Evolutionary conservation across 2,888 invertebrate genomes (phyloP), one percentile per base, ranked within the genome.

Genomic region (Callyntrura sp.): DNA sequence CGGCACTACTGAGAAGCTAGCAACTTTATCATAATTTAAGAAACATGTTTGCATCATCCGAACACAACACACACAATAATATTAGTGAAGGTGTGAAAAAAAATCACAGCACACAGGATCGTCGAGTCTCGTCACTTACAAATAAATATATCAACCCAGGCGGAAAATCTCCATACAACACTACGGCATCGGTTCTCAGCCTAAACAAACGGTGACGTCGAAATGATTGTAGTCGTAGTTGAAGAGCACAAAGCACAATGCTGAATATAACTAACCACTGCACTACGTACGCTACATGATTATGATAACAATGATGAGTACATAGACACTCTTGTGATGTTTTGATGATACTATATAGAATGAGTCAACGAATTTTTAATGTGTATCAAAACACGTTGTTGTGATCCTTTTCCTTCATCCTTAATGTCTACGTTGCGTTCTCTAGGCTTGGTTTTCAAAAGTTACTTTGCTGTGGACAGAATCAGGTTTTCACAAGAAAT

Each of bases 11-110:
- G n/a, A n/a, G n/a, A n/a, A n/a, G n/a, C n/a, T n/a, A n/a, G n/a
- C n/a, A n/a, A n/a, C n/a, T n/a, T n/a, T n/a, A 45, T 48, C 48
- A 70, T 35, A 85, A 76, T 76, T 76, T 85, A 17, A 85, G 76
- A 85, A 85, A 84, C 85, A 76, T 60, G 76, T 85, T 85, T 76
- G 76, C 85, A 48, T 51, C 85, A 35, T 43, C 84, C 70, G 14
- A 28, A 68, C 25, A 62, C 70, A 51, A n/a, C 70, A 70, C 17
- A 12, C 43, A 43, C 25, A 62, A 76, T 12, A 48, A 73, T 73
- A 48, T 23, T 48, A 48, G 73, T 23, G 48, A 20, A 23, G 35
- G 20, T 45, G 45, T 73, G 68, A 25, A 48, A 84, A 62, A 51
- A 62, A 51, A 60, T 62, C 73, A 73, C 11, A 73, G 68, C 73